Evolutionary conservation across 2,888 invertebrate genomes (phyloP), one percentile per base, ranked within the genome.

Genomic region (Euzophera pinguis): DNA sequence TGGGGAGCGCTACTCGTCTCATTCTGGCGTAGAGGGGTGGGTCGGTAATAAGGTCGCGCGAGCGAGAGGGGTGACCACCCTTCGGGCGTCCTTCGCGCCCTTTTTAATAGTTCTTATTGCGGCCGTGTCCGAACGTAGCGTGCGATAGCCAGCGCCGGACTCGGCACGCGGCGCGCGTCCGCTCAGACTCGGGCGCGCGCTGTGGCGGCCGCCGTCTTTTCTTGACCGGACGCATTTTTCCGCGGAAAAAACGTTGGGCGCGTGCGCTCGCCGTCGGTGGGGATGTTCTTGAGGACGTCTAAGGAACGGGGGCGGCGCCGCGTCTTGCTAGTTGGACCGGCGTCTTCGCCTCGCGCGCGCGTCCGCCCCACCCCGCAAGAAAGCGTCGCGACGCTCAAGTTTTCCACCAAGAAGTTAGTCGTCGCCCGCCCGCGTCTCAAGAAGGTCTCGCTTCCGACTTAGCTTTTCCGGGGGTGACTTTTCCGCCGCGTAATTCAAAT

Each of bases 351-450:
- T 69, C 81, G 84, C 87, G 87, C 86, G 87, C 88, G 85, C 87
- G 88, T 86, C 83, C 85, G 81, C 87, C 90, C 88, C 88, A 75
- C 88, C 86, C 87, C 84, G 86, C 86, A 88, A 88, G 89, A 88
- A 82, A 80, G 80, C 89, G 88, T 81, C 87, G 84, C 86, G 84
- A 81, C 85, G 85, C 84, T 79, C 82, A 86, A 89, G 83, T 91
- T 90, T 91, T 90, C 81, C 92, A 87, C 85, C 90, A 90, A 91
- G 91, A 91, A 91, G 89, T 90, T 91, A 91, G 91, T 91, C 90
- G 88, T 81, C 87, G 87, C 79, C 89, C 87, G 87, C 85, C 85
- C 89, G 89, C 88, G 86, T 88, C 89, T 86, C 90, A 83, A 90
- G 84, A 73, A 84, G 89, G 90, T 90, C 88, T 78, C 78, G 79